phyloP scores from a whole-genome alignment of 2,113 vertebrate species.

The Atrichornis clamosus region DNA sequence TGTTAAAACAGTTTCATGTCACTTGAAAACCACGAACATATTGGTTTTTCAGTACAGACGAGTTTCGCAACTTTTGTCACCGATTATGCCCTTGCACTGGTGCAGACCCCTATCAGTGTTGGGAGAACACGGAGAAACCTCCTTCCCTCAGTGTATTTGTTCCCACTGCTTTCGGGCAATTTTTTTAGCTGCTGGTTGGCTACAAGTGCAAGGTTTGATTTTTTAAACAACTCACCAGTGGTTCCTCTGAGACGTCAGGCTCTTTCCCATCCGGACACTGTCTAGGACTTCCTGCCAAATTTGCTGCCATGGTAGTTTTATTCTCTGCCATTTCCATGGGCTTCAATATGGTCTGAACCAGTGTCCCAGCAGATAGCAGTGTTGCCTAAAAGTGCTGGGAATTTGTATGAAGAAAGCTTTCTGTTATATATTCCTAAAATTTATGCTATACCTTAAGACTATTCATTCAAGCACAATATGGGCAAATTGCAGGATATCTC shows the following conservation, averaged over 20 bases:
- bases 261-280: background rate
- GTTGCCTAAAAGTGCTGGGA: background rate
- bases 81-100: background rate
- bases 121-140: background rate
- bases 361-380: background rate
- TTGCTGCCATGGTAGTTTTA: background rate
- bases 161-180: background rate
- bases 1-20: background rate
- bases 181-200: background rate
- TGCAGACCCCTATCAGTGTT: background rate
- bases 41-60: background rate
- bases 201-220: background rate
- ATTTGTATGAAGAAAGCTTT: background rate
- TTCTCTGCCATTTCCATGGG: background rate
- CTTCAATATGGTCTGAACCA: background rate
- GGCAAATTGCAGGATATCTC: constrained; percentile 13
- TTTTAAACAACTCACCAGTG: background rate
- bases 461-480: constrained; percentile 4
- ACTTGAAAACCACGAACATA: background rate
- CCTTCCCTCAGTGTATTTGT: background rate
- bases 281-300: background rate
- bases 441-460: background rate
- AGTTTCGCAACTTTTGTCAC: background rate
- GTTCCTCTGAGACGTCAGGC: background rate
- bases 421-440: background rate